Evolutionary conservation across 2,888 invertebrate genomes (phyloP).

Genomic region (Teleogryllus oceanicus): DNA sequence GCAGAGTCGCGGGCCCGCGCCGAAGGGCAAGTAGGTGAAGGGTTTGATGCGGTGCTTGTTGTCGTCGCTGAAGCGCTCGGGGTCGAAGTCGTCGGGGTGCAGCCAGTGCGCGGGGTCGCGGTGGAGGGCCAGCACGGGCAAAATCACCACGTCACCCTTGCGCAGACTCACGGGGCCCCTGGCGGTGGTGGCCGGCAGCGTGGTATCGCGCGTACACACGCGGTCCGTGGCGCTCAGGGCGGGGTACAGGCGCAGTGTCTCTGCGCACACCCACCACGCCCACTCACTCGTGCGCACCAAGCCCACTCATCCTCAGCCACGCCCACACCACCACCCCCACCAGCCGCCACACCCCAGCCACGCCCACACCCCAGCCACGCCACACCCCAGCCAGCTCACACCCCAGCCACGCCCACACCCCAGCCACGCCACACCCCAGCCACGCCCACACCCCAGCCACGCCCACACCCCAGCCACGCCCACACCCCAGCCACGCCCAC

Average conservation of each 20-base stretch:
- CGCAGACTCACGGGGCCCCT: conserved; percentile 36
- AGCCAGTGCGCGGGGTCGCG: conserved; percentile 42
- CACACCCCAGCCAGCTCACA: too few relatives aligned
- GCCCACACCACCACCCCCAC: too few relatives aligned
- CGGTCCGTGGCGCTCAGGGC: conserved; percentile 29
- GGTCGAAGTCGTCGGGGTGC: conserved; percentile 54
- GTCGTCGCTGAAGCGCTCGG: conserved; percentile 47
- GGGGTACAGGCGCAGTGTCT: conserved; percentile 30
- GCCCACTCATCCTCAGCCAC: too few relatives aligned
- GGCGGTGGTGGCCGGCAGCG: conserved; percentile 32
- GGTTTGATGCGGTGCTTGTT: too few relatives aligned
- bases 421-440: too few relatives aligned
- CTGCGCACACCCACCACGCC: background rate
- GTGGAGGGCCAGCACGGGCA: conserved; percentile 44
- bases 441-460: too few relatives aligned
- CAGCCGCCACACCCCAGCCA: too few relatives aligned
- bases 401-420: too few relatives aligned
- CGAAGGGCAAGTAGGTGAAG: conserved; percentile 30
- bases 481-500: too few relatives aligned
- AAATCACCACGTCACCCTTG: conserved; percentile 38
- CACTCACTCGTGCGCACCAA: too few relatives aligned
- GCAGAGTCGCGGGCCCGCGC: conserved; percentile 41
- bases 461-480: too few relatives aligned
- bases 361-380: too few relatives aligned
- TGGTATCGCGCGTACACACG: conserved; percentile 36